Percentiles rank a stretch among this genome's conserved stretches.
These are phyloP conservation scores for Eulemur coronatus DNA, from an alignment of 2,797 vertebrate genomes.

Conservation along the genomic window DNA sequence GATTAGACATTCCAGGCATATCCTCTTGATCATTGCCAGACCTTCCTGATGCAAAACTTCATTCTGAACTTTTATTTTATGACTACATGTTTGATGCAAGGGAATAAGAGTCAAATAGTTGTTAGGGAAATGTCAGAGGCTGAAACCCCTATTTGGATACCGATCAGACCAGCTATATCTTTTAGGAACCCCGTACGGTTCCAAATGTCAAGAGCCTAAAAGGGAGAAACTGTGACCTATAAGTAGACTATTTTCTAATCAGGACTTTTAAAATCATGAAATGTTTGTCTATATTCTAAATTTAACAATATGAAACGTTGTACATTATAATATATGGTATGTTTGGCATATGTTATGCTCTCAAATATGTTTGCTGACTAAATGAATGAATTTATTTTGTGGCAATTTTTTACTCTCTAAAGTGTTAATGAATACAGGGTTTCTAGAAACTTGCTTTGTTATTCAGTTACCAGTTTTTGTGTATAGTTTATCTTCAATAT, in stretches of 20 bases:
- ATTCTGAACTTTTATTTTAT: constrained; percentile 29
- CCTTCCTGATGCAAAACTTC: background rate
- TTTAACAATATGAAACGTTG: background rate
- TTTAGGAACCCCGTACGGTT: background rate
- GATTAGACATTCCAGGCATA: constrained; percentile 16
- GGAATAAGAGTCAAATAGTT: background rate
- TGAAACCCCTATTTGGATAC: constrained; percentile 7
- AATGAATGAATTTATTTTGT: constrained; percentile 22
- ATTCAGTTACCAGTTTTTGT: background rate
- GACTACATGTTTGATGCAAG: background rate
- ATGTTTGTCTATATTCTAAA: background rate
- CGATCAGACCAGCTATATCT: background rate
- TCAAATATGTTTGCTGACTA: constrained; percentile 31
- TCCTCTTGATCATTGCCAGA: constrained; percentile 63
- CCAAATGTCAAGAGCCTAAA: background rate
- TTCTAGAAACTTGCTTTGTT: background rate
- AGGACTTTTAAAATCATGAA: background rate
- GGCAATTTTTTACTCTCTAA: background rate
- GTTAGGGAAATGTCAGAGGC: constrained; percentile 25
- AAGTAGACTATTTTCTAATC: background rate
- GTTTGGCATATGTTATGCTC: background rate
- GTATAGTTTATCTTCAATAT: background rate
- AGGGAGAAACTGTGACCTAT: background rate
- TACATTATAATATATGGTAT: background rate
- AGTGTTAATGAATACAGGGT: background rate